phyloP scores from a whole-genome alignment of 2,888 invertebrate species.

The Andricus curvator region DNA sequence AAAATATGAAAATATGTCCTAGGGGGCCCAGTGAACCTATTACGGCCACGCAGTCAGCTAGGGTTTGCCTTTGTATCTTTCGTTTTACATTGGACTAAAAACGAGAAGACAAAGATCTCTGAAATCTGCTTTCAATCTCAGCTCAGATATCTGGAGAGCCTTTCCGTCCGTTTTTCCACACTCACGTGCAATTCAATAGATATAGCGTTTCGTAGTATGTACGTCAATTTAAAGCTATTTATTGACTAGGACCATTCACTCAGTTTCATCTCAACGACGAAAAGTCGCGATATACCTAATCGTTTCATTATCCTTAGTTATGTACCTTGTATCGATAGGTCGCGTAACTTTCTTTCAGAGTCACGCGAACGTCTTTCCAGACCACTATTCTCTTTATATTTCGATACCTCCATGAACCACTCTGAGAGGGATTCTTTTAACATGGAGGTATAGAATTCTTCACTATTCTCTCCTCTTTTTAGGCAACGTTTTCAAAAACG shows the following conservation, averaged over 20 bases:
- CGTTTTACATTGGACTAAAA: constrained; percentile 17
- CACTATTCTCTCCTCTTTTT: background rate
- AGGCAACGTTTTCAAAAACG: background rate
- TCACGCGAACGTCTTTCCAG: constrained; percentile 21
- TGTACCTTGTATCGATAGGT: constrained; percentile 48
- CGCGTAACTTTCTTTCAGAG: constrained; percentile 35
- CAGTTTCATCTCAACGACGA: constrained; percentile 51
- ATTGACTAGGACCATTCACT: constrained; percentile 77
- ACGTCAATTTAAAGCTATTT: constrained; percentile 74
- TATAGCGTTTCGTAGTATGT: constrained; percentile 29
- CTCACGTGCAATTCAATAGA: constrained; percentile 39
- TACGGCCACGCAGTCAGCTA: no score
- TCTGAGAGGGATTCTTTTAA: no score
- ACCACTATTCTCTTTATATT: background rate
- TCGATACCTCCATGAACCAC: no score
- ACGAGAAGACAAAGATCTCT: background rate
- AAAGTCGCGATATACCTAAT: constrained; percentile 27
- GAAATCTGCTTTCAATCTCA: background rate
- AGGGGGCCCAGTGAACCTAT: no score
- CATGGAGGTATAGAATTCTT: background rate
- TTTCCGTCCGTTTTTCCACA: background rate
- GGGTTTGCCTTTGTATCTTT: background rate
- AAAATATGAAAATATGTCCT: no score
- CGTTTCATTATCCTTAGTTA: constrained; percentile 14
- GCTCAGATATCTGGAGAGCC: background rate